Conservation (phyloP, 2,888 invertebrate genomes). For the Patella caerulea region DNA sequence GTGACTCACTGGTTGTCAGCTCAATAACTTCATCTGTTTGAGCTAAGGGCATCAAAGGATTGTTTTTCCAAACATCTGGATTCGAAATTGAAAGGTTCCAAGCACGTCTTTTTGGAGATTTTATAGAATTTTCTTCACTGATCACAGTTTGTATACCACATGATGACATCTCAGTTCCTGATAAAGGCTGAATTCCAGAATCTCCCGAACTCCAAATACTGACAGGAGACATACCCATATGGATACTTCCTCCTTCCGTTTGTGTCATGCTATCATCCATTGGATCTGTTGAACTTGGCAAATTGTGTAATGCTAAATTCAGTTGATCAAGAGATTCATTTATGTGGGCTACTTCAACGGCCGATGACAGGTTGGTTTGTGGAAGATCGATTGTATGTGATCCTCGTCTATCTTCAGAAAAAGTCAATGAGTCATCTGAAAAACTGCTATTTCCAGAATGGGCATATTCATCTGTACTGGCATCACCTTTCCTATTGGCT, state of each 20-base stretch:
- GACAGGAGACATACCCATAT: constrained; percentile 47
- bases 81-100: constrained; percentile 27
- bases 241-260: constrained; percentile 15
- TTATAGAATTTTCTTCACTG: background rate
- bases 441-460: constrained; percentile 59
- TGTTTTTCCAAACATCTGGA: constrained; percentile 27
- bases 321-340: constrained; percentile 31
- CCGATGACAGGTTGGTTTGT: constrained; percentile 8
- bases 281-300: background rate
- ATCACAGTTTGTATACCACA: background rate
- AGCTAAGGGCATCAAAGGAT: background rate
- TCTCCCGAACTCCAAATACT: constrained; percentile 52
- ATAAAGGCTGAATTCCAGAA: constrained; percentile 3
- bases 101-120: background rate
- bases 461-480: constrained; percentile 60
- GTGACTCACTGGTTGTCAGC: background rate
- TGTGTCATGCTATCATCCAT: constrained; percentile 8
- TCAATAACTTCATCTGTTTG: background rate
- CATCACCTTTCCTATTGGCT: constrained; percentile 31
- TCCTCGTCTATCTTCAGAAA: constrained; percentile 2
- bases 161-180: background rate
- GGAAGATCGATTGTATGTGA: constrained; percentile 20
- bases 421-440: constrained; percentile 56
- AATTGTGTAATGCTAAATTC: constrained; percentile 19
- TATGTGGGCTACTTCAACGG: constrained; percentile 25